phyloP scores from a whole-genome alignment of 2,888 invertebrate genomes.

The Mythimna vitellina region DNA sequence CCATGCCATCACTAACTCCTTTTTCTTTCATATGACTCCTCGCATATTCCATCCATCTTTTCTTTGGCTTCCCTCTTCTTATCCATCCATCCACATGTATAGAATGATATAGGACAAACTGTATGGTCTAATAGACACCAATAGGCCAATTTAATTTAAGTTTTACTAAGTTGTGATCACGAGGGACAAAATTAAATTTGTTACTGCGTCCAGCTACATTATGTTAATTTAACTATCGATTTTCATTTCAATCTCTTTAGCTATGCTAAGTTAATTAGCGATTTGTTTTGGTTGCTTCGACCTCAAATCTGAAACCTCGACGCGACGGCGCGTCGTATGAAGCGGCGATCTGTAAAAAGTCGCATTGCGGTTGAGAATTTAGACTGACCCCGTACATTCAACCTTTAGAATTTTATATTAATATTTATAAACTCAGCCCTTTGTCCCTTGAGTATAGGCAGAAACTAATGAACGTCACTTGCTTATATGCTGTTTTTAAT shows the following conservation, averaged over 20 bases:
- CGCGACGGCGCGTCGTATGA: neutral
- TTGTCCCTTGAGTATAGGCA: too few species aligned
- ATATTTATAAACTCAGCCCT: neutral
- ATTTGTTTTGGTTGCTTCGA: constrained; percentile 28
- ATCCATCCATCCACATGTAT: too few species aligned
- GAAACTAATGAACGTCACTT: too few species aligned
- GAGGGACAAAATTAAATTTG: neutral
- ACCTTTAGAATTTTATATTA: neutral
- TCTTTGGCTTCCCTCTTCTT: too few species aligned
- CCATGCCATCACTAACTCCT: too few species aligned
- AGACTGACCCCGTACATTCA: neutral
- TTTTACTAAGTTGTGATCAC: neutral
- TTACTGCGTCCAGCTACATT: neutral
- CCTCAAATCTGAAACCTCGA: neutral
- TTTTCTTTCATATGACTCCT: too few species aligned
- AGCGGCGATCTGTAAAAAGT: too few species aligned
- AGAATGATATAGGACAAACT: too few species aligned
- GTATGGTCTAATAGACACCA: too few species aligned
- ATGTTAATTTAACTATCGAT: neutral
- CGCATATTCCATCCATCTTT: too few species aligned
- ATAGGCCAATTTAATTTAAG: neutral
- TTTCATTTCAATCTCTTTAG: constrained; percentile 35
- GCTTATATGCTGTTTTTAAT: too few species aligned
- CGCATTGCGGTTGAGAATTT: neutral
- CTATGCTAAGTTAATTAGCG: constrained; percentile 28